phyloP scores from a whole-genome alignment of 2,888 invertebrate species.

The Ptilodon capucinus region DNA sequence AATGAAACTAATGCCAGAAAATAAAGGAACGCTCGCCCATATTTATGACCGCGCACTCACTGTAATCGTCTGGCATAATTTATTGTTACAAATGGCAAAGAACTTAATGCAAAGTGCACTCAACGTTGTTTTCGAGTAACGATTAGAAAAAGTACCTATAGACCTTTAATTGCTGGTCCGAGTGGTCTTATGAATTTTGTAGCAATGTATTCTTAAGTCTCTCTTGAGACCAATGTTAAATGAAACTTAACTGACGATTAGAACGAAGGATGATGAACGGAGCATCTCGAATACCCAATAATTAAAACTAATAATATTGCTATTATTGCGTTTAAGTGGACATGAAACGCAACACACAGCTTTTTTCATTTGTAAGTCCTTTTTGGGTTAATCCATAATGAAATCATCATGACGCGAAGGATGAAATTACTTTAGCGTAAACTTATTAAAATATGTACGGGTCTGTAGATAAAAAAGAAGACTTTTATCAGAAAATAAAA shows the following conservation, averaged over 20 bases:
- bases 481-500: conserved; percentile 44
- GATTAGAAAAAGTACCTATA: conserved; percentile 5
- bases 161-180: not conserved
- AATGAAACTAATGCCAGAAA: conserved; percentile 31
- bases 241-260: conserved; percentile 65
- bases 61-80: conserved; percentile 23
- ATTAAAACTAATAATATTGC: conserved; percentile 13
- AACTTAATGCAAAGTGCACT: conserved; percentile 17
- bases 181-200: not conserved
- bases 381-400: not conserved
- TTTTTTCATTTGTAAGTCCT: conserved; percentile 1
- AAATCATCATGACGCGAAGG: not conserved
- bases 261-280: conserved; percentile 62
- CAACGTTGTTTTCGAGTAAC: too few species aligned
- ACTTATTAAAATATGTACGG: conserved; percentile 33
- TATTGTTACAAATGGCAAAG: conserved; percentile 21
- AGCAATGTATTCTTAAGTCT: conserved; percentile 42
- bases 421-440: conserved; percentile 13
- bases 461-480: conserved; percentile 23
- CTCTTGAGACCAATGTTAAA: conserved; percentile 47
- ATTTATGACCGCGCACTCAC: conserved; percentile 19
- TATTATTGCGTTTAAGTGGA: conserved; percentile 24
- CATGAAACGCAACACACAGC: conserved; percentile 20
- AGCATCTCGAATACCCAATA: conserved; percentile 39
- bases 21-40: conserved; percentile 11